phyloP scores from a whole-genome alignment of 2,113 vertebrate genomes.

The Neolamprologus fasciatus region DNA sequence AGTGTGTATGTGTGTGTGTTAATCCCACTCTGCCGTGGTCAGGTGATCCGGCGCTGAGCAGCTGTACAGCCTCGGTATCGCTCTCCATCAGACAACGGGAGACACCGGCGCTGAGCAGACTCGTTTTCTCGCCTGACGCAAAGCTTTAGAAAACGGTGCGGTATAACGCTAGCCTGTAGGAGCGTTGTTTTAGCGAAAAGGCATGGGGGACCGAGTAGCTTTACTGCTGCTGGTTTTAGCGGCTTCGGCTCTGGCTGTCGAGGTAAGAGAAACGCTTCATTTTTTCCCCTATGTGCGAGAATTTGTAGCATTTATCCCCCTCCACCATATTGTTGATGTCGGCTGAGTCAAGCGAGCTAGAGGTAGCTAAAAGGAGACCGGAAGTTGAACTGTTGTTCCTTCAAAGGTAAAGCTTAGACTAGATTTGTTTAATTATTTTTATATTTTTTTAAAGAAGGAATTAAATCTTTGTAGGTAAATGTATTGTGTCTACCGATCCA shows the following conservation, averaged over 20 bases:
- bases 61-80: conserved; percentile 58
- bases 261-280: conserved; percentile 57
- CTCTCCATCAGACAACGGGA: conserved; percentile 58
- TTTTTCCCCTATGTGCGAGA: neutral
- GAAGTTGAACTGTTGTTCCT: neutral
- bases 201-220: conserved; percentile 61
- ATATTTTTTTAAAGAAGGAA: rapidly evolving
- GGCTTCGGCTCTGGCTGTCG: conserved; percentile 51
- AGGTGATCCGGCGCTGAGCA: conserved; percentile 65
- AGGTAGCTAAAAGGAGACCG: neutral
- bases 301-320: neutral
- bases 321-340: conserved; percentile 21
- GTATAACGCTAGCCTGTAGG: conserved; percentile 1
- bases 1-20: neutral
- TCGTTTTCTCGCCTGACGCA: neutral
- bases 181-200: conserved; percentile 6
- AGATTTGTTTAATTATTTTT: neutral
- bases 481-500: neutral
- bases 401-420: neutral
- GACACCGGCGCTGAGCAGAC: conserved; percentile 34
- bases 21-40: conserved; percentile 47
- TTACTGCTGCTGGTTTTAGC: conserved; percentile 57
- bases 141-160: neutral
- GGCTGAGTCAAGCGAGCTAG: neutral
- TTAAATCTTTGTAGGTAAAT: neutral